Evolutionary conservation across 1,140 invertebrate species (phyloP), one percentile per base, ranked within the genome.

Genomic region (Rhopalosiphum padi): DNA sequence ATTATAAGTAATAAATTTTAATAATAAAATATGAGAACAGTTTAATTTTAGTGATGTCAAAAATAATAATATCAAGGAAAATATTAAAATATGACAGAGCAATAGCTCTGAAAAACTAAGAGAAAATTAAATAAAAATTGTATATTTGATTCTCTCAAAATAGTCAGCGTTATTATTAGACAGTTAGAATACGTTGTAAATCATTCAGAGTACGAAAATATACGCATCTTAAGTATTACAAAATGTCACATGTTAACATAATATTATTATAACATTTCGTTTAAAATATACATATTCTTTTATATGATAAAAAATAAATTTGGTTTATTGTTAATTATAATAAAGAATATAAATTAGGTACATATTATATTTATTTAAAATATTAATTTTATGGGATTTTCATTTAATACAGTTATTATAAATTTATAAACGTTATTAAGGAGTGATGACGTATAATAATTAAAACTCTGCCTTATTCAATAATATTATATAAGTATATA

Each of bases 161-260:
- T 21, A 88, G 41, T 85, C 37, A 18, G n/a, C 30, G 2, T 90
- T 90, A 90, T 90, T 90, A 90, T 60, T 90, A 60, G 53, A 60
- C 51, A 60, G 51, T 37, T 90, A 35, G 53, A 41, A 90, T 25
- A 60, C 35, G 37, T 90, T 90, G 9, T 68, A 90, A 90, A 90
- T 60, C 53, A 90, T 90, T 68, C 35, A 11, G 3, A 37, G 68
- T 37, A 37, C 23, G 22, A 60, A n/a, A 60, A 30, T 41, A 85
- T 43, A 37, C 11, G 35, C 53, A n/a, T 37, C 55, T 22, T 37
- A 25, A 37, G 53, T 60, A 60, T 90, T 37, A 9, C 21, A 41
- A 53, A 53, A 60, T 25, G 23, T 68, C 90, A n/a, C 43, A 30
- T 25, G 35, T 91, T 87, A 25, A 87, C 6, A 87, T 87, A n/a